Percentiles rank a stretch among this genome's conserved stretches.
phyloP scores from a whole-genome alignment of 92 coral and sea anemone species.

The Epizoanthus stellaris region DNA sequence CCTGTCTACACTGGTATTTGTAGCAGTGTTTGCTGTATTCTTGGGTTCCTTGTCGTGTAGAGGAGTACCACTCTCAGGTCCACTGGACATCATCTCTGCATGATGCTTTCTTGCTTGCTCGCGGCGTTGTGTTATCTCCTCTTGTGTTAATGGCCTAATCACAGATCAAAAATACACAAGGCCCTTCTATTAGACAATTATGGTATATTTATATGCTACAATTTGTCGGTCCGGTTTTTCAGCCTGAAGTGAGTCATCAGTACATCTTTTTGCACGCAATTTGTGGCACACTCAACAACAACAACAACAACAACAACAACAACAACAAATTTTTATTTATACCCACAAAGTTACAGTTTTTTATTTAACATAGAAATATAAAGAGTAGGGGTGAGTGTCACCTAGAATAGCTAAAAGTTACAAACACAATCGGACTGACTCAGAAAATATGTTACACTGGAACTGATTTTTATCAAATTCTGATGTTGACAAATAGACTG shows the following conservation, averaged over 20 bases:
- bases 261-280: background rate
- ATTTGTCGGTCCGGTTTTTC: no score
- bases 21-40: background rate
- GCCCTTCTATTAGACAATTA: background rate
- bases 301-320: no score
- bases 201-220: no score
- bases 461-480: background rate
- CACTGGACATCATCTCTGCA: conserved; percentile 70
- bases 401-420: no score
- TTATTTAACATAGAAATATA: no score
- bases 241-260: background rate
- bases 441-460: background rate
- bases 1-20: conserved; percentile 3
- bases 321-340: no score
- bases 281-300: background rate
- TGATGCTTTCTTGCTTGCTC: conserved; percentile 91
- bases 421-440: no score
- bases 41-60: background rate
- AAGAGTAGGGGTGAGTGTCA: no score
- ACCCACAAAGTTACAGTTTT: no score
- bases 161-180: background rate
- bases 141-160: conserved; percentile 92
- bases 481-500: no score
- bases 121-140: conserved; percentile 90
- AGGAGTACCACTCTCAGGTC: conserved; percentile 50